Conservation (phyloP, 2,797 vertebrate species). For the Poeciliopsis gracilis region DNA sequence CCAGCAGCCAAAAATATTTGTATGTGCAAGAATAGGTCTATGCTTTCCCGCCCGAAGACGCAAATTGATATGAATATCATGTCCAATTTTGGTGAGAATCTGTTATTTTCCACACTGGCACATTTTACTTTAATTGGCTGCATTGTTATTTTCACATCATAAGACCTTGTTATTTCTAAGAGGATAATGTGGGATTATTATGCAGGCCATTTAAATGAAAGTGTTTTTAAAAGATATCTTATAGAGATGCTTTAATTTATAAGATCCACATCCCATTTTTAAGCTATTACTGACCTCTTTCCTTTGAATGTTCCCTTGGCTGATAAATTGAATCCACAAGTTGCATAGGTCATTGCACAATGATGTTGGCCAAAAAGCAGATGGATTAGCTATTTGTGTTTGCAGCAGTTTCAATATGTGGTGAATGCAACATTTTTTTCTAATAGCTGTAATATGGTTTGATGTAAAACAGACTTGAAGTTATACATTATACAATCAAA, state of each 20-base stretch:
- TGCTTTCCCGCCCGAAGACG: neutral
- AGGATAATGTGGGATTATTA: neutral
- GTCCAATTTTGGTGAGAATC: neutral
- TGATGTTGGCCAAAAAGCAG: neutral
- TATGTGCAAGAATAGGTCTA: neutral
- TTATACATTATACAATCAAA: neutral
- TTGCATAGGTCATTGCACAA: too few relatives aligned
- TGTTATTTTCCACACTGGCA: too few relatives aligned
- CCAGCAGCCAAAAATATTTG: neutral
- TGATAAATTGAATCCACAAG: too few relatives aligned
- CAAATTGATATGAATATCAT: neutral
- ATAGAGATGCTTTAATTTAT: too few relatives aligned
- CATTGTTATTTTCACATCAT: neutral
- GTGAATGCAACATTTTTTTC: neutral
- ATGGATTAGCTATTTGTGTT: neutral
- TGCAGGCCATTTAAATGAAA: neutral
- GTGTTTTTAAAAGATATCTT: neutral
- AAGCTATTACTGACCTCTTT: too few relatives aligned
- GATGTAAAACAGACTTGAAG: neutral
- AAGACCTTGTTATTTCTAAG: neutral
- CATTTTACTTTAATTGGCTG: neutral
- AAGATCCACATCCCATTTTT: too few relatives aligned
- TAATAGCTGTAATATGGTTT: neutral
- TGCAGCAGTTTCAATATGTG: neutral
- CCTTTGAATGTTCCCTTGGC: too few relatives aligned